phyloP scores from a whole-genome alignment of 2,113 vertebrate species.

The Oenanthe oenanthe region DNA sequence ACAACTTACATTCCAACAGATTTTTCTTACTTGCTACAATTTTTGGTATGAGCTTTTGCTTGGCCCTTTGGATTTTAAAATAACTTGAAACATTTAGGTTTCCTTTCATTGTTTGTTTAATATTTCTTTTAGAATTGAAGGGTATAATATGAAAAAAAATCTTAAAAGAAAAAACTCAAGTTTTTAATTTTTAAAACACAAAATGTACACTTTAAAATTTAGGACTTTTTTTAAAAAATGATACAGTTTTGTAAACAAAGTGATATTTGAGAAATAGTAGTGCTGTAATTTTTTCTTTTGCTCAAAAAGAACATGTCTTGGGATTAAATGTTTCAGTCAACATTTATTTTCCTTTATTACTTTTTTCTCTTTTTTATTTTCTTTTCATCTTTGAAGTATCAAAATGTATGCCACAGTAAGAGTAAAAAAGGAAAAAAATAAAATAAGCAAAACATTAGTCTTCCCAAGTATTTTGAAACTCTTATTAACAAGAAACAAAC shows the following conservation, averaged over 20 bases:
- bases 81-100: not conserved
- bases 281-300: not conserved
- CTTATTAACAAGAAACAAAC: not conserved
- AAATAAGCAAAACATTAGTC: not conserved
- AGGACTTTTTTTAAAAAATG: not conserved
- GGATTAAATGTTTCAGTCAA: not conserved
- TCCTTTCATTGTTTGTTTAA: not conserved
- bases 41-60: not conserved
- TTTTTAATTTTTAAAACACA: not conserved
- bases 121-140: not conserved
- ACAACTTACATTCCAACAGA: not conserved
- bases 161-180: not conserved
- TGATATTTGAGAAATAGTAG: not conserved
- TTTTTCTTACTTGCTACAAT: not conserved
- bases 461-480: not conserved
- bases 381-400: not conserved
- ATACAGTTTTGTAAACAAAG: not conserved
- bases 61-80: not conserved
- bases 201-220: not conserved
- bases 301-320: not conserved
- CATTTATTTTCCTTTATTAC: not conserved
- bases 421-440: not conserved
- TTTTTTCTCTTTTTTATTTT: not conserved
- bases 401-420: not conserved
- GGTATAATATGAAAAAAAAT: not conserved